Evolutionary conservation across 2,888 invertebrate species (phyloP).

Genomic region (Rotaria macrura): DNA sequence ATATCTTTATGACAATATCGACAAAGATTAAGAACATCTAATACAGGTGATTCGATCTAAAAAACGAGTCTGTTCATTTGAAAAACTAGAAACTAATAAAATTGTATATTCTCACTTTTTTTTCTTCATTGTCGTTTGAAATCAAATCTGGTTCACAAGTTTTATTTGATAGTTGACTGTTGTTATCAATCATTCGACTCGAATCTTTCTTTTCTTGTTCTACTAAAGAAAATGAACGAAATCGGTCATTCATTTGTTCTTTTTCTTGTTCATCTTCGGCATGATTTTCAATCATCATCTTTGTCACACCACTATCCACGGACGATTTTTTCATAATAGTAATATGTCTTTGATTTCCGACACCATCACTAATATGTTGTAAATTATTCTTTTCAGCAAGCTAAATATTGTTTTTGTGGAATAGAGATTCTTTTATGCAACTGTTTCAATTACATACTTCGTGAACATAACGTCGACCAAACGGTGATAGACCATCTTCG

Average conservation of each 20-base stretch:
- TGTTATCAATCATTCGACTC: background rate
- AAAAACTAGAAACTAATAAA: background rate
- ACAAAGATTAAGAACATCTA: conserved; percentile 20
- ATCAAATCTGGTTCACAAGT: background rate
- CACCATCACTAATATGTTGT: conserved; percentile 29
- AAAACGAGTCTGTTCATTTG: background rate
- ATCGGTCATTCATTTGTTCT: background rate
- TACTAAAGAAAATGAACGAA: background rate
- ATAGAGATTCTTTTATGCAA: background rate
- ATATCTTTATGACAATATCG: conserved; percentile 29
- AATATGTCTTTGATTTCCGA: conserved; percentile 22
- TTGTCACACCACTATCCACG: too few relatives aligned
- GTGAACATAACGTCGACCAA: background rate
- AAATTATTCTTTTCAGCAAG: conserved; percentile 29
- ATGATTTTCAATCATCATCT: background rate
- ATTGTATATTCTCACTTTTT: background rate
- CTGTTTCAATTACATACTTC: background rate
- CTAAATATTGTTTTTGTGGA: conserved; percentile 4
- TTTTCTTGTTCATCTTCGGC: background rate
- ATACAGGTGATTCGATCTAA: conserved; percentile 22
- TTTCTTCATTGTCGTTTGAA: background rate
- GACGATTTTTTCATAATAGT: background rate
- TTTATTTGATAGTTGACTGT: background rate
- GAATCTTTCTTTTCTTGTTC: background rate
- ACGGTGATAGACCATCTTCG: background rate